Evolutionary conservation across 2,797 vertebrate genomes (phyloP), one percentile per base, ranked within the genome.

Genomic region (Chromobotia macracanthus): DNA sequence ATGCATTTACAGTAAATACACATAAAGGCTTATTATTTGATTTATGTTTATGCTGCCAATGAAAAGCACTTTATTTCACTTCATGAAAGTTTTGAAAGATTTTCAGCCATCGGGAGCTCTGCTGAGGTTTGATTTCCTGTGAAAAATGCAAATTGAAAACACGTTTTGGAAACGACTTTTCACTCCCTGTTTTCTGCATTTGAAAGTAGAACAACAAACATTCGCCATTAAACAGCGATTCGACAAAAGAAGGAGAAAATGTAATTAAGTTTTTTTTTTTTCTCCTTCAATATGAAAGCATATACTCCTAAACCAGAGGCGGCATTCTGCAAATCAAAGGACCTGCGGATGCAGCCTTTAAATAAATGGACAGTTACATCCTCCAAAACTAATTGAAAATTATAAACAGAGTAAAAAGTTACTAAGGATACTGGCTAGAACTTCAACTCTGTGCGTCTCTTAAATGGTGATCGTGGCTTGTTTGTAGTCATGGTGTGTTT

Each of bases 221-320:
- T 92, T 88, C 86, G 68, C 93, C 94, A 95, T 94, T 94, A 94
- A 94, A 94, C 92, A 90, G 89, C 81, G 89, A 92, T 89, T 91
- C 92, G 92, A 95, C 94, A 95, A 94, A 94, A 94, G 93, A 91
- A 93, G 92, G 90, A 91, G 91, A 92, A 93, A 94, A 94, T 93
- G 93, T 93, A 94, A 95, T 95, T 94, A 94, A 92, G 91, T 94
- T 94, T 93, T 86, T 92, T 92, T 5, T 21, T 77, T 70, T 72
- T 63, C 48, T 9, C 23, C 31, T 72, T 18, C 88, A 89, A 90
- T 92, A 87, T 88, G 80, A 94, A 93, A 91, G 91, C 93, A 84
- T 86, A 75, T 89, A 91, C 91, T 93, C 87, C 91, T 86, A 91
- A 90, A 89, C 90, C 91, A 90, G 87, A 91, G 87, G 90, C 93